Evolutionary conservation across 1,140 invertebrate species (phyloP).

Genomic region (Halyomorpha halys): DNA sequence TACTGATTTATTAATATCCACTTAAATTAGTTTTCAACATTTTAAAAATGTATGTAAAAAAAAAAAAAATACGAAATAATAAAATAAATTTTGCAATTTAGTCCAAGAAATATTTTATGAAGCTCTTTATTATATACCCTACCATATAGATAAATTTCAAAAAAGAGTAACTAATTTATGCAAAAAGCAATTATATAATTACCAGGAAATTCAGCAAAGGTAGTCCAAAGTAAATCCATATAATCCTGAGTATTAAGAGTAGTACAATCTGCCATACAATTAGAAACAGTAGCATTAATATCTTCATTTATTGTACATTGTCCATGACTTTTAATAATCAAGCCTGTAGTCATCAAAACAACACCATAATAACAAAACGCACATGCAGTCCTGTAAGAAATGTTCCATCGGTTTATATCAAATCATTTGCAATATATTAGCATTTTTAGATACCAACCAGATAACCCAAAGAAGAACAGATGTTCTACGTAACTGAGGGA

Average conservation of each 20-base stretch:
- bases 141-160: no score
- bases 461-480: constrained; percentile 87
- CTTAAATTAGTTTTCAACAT: no score
- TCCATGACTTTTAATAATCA: constrained; percentile 57
- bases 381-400: constrained; percentile 68
- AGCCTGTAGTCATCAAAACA: constrained; percentile 88
- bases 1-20: no score
- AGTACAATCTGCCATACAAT: constrained; percentile 61
- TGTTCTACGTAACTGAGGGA: constrained; percentile 66
- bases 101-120: no score
- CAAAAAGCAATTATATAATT: constrained; percentile 15
- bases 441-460: constrained; percentile 50
- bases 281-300: constrained; percentile 23
- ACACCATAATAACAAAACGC: constrained; percentile 95
- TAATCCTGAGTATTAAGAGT: constrained; percentile 77
- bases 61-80: no score
- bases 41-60: no score
- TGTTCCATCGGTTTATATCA: not conserved
- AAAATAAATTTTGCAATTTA: no score
- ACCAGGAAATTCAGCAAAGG: constrained; percentile 90
- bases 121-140: no score
- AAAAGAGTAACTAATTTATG: no score
- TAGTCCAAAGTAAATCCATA: constrained; percentile 88
- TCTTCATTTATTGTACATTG: constrained; percentile 33
- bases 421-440: not conserved